Conservation (phyloP, 1,140 invertebrate species). For the Meloidogyne chitwoodi region DNA sequence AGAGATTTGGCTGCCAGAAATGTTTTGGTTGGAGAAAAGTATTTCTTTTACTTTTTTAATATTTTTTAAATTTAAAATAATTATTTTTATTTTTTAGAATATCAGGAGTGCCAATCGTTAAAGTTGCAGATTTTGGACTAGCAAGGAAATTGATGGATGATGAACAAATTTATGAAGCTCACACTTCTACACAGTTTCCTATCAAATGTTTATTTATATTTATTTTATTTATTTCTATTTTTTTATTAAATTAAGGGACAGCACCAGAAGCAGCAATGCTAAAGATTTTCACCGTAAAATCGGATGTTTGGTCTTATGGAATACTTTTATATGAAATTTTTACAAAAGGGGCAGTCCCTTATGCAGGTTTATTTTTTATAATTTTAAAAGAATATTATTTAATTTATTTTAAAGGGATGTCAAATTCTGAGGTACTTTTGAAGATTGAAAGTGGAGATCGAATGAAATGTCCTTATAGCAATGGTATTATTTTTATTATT, state of each 20-base stretch:
- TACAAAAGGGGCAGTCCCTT: slow-evolving; percentile 81
- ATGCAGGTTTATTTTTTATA: slow-evolving; percentile 64
- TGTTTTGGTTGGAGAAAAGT: slow-evolving; percentile 81
- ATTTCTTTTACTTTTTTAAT: not conserved
- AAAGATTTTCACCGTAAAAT: slow-evolving; percentile 91
- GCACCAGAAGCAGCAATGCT: slow-evolving; percentile 81
- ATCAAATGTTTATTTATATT: slow-evolving; percentile 42
- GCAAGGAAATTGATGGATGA: slow-evolving; percentile 81
- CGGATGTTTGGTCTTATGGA: slow-evolving; percentile 97
- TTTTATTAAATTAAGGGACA: slow-evolving; percentile 25
- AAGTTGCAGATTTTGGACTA: slow-evolving; percentile 91
- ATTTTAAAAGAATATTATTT: not conserved
- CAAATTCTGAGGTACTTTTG: slow-evolving; percentile 89
- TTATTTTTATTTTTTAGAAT: slow-evolving; percentile 63
- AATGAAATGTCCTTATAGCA: slow-evolving; percentile 74
- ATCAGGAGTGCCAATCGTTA: slow-evolving; percentile 71
- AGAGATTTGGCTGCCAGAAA: slow-evolving; percentile 74
- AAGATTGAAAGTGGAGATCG: slow-evolving; percentile 89
- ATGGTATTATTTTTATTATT: not conserved
- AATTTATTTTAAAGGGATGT: slow-evolving; percentile 66
- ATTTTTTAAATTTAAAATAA: slow-evolving; percentile 62
- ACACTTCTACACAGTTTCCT: slow-evolving; percentile 67
- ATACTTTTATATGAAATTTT: slow-evolving; percentile 93
- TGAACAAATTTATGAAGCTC: slow-evolving; percentile 93
- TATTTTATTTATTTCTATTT: not conserved